Evolutionary conservation across 2,888 invertebrate genomes (phyloP), one percentile per base, ranked within the genome.

Genomic region (Epirrita christyi): DNA sequence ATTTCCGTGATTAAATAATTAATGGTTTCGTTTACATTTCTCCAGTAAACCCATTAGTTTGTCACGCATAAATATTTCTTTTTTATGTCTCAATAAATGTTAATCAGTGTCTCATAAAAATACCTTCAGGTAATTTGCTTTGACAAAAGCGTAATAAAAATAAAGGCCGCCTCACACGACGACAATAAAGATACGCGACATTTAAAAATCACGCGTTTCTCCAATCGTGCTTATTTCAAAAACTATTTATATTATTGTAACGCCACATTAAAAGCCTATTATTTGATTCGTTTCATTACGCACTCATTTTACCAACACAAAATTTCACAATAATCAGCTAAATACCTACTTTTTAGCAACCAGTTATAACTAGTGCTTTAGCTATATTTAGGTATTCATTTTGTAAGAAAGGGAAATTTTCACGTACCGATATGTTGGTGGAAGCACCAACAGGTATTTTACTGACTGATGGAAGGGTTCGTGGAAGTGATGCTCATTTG

Each of bases 171-270:
- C 78, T 49, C 80, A 79, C 77, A 75, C 68, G 66, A 41, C 1
- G 59, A 8, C 45, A 13, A 50, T 52, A 27, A 55, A 43, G 29
- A 43, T n/a, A 45, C 50, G 52, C 41, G 11, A 43, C 54, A 52
- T 50, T 51, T 21, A 21, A 7, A 13, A 54, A 68, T 55, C 59
- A 46, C 65, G 66, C 64, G 64, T 70, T 71, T 66, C 59, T 64
- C 68, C 71, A 80, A 79, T 76, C 68, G 78, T 52, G 71, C 76
- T 75, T 76, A 71, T 72, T 65, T 71, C 64, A 63, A 72, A 72
- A 73, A 73, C 68, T 61, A 75, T 71, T 66, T 68, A 62, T 64
- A 57, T n/a, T 57, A 21, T n/a, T 32, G 15, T 51, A 14, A 47
- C 43, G 59, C 34, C 29, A 36, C 46, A 40, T 54, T 38, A 21